phyloP scores from a whole-genome alignment of 1,140 invertebrate genomes.

The Aphaenogaster rudis region DNA sequence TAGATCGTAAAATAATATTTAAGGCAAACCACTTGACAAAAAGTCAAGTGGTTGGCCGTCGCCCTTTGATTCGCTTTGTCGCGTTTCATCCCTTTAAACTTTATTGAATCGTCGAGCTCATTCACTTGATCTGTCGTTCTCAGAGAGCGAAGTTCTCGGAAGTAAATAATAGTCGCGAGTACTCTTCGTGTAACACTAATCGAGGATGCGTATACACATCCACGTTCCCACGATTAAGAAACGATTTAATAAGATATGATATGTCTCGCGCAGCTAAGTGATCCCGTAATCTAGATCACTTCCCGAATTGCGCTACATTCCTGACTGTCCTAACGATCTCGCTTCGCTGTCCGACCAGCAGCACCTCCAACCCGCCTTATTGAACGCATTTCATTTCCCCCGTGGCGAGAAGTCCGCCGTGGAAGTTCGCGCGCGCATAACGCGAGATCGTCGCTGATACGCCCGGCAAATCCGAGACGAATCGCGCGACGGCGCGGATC shows the following conservation, averaged over 20 bases:
- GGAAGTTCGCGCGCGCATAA: constrained; percentile 5
- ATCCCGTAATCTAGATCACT: constrained; percentile 32
- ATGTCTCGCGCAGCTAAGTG: not conserved
- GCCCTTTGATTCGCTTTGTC: constrained; percentile 52
- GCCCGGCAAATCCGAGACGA: constrained; percentile 18
- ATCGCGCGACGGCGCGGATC: not conserved
- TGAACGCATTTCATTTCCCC: constrained; percentile 24
- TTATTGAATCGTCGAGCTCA: constrained; percentile 14
- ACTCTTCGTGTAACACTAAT: not conserved
- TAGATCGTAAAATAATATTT: constrained; percentile 80
- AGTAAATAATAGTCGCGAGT: not conserved
- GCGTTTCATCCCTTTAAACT: constrained; percentile 24
- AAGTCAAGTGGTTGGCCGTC: constrained; percentile 48
- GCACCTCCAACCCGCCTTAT: not conserved
- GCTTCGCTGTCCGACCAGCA: not conserved
- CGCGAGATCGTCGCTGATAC: not conserved
- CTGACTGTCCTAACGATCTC: constrained; percentile 20
- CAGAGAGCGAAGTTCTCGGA: not conserved
- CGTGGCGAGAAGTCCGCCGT: not conserved
- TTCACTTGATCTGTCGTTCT: constrained; percentile 22
- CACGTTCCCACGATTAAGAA: constrained; percentile 54
- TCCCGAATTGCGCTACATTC: constrained; percentile 45
- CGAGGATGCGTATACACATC: not conserved
- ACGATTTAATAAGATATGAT: constrained; percentile 24
- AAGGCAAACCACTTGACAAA: constrained; percentile 73